Conservation (phyloP, 2,888 invertebrate species). For the Lasioglossum leucozonium region DNA sequence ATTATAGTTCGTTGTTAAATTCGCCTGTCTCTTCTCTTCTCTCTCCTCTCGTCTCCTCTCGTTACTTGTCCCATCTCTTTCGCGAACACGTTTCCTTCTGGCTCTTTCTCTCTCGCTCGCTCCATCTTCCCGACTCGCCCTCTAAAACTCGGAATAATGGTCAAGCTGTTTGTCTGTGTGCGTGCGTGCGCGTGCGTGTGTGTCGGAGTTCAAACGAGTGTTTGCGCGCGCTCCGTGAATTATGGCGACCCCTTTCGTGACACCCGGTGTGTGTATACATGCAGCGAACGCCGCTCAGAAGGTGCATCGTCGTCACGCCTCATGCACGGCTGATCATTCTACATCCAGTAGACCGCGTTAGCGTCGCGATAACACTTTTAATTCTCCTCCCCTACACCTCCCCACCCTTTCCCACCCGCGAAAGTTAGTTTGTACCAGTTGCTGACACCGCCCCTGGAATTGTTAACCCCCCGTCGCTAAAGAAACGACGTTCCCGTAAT, state of each 20-base stretch:
- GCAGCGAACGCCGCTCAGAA: slow-evolving; percentile 37
- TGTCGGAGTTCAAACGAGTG: slow-evolving; percentile 79
- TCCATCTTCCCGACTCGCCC: slow-evolving; percentile 14
- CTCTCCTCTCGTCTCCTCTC: neutral
- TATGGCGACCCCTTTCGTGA: slow-evolving; percentile 70
- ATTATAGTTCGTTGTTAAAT: slow-evolving; percentile 81
- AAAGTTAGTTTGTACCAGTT: slow-evolving; percentile 47
- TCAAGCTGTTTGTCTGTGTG: slow-evolving; percentile 53
- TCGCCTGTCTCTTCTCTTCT: slow-evolving; percentile 56
- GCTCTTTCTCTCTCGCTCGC: slow-evolving; percentile 14
- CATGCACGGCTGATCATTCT: slow-evolving; percentile 62
- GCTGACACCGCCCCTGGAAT: slow-evolving; percentile 9
- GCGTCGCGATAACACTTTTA: slow-evolving; percentile 54
- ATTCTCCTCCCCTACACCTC: neutral
- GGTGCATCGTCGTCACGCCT: slow-evolving; percentile 56
- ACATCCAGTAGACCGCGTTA: slow-evolving; percentile 31
- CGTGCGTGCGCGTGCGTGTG: slow-evolving; percentile 14
- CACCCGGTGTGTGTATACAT: slow-evolving; percentile 54
- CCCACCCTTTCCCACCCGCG: neutral
- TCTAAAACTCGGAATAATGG: slow-evolving; percentile 72
- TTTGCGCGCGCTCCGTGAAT: slow-evolving; percentile 79
- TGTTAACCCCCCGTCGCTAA: slow-evolving; percentile 25
- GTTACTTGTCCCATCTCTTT: slow-evolving; percentile 17
- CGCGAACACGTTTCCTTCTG: neutral
- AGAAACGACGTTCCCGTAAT: slow-evolving; percentile 38